phyloP scores from a whole-genome alignment of 2,888 invertebrate genomes.

The Chrysomela aeneicollis region DNA sequence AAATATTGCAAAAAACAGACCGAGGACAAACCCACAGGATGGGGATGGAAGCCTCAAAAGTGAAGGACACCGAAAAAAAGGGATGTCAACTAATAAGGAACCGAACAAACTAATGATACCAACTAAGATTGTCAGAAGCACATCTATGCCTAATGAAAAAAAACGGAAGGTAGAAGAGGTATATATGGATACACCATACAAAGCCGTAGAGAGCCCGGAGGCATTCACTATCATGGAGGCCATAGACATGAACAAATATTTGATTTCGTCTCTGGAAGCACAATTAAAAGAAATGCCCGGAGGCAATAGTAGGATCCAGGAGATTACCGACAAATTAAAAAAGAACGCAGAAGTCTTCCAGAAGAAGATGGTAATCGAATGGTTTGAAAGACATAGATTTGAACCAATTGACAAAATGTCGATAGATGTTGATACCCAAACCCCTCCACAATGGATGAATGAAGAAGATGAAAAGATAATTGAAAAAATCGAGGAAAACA shows the following conservation, averaged over 20 bases:
- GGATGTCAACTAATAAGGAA: conserved; percentile 11
- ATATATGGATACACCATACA: neutral
- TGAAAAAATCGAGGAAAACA: neutral
- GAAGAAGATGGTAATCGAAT: neutral
- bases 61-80: neutral
- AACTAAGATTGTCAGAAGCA: too few relatives aligned
- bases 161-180: neutral
- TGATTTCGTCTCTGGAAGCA: neutral
- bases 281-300: neutral
- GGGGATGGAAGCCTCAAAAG: neutral
- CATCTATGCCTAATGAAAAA: neutral
- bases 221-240: neutral
- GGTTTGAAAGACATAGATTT: neutral
- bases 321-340: neutral
- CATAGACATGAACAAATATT: neutral
- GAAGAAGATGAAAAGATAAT: neutral
- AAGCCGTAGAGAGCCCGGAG: conserved; percentile 6
- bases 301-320: neutral
- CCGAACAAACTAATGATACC: too few relatives aligned
- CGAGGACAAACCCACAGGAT: neutral
- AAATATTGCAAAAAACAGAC: neutral
- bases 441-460: neutral
- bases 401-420: conserved; percentile 9
- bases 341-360: conserved; percentile 1
- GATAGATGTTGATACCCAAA: neutral